A percentile compares a stretch with the other conserved stretches of the same genome.
phyloP scores from a whole-genome alignment of 1,140 invertebrate species.

The Calycopis cecrops region DNA sequence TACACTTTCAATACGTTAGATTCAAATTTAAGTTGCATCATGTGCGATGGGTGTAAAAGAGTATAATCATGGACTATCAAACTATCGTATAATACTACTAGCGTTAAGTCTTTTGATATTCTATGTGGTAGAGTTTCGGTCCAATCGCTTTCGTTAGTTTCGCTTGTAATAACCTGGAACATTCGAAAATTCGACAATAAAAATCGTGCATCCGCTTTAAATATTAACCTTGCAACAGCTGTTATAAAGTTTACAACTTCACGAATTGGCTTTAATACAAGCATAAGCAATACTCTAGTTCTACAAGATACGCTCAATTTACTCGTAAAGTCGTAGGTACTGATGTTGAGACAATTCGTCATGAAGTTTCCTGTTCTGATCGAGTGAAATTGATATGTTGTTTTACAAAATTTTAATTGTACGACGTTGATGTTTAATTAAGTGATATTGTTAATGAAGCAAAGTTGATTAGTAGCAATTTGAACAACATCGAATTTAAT shows the following conservation, averaged over 20 bases:
- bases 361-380: background rate
- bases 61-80: conserved; percentile 21
- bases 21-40: background rate
- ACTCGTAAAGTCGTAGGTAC: conserved; percentile 26
- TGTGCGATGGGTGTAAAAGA: conserved; percentile 10
- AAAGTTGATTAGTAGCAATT: conserved; percentile 44
- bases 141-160: conserved; percentile 12
- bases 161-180: conserved; percentile 13
- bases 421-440: conserved; percentile 3
- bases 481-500: conserved; percentile 70
- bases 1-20: background rate
- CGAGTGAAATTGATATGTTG: background rate
- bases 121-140: conserved; percentile 15
- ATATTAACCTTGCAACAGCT: conserved; percentile 20
- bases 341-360: background rate
- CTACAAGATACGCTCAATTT: conserved; percentile 62
- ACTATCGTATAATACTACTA: conserved; percentile 22
- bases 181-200: conserved; percentile 59
- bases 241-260: conserved; percentile 22
- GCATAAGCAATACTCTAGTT: conserved; percentile 55
- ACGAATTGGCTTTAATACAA: conserved; percentile 15
- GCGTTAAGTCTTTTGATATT: conserved; percentile 18
- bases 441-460: conserved; percentile 3
- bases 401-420: conserved; percentile 9
- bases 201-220: conserved; percentile 33